These are phyloP conservation scores for Popillia japonica DNA, from an alignment of 1,140 invertebrate genomes.

Conservation along the genomic window DNA sequence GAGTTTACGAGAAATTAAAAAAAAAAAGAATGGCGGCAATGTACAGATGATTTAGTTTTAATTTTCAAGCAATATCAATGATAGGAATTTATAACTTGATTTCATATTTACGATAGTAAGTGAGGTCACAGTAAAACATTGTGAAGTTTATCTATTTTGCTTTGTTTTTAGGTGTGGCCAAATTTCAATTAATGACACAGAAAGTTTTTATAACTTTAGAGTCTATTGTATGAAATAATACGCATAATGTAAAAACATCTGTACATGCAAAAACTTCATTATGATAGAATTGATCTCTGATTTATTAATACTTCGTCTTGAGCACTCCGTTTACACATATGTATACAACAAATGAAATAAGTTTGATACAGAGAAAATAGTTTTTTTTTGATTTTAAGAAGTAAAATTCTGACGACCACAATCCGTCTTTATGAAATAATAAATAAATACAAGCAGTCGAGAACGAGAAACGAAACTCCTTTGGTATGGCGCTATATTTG, in stretches of 20 bases:
- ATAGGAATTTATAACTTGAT: no score
- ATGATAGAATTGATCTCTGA: neutral
- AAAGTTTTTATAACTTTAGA: no score
- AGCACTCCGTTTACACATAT: slow-evolving; percentile 2
- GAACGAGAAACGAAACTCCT: neutral
- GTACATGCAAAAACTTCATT: neutral
- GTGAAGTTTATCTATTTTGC: no score
- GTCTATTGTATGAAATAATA: no score
- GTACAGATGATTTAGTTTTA: no score
- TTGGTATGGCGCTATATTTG: slow-evolving; percentile 21
- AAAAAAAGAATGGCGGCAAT: no score
- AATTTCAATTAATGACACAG: no score
- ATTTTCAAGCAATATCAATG: no score
- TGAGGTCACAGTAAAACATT: no score
- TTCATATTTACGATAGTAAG: no score
- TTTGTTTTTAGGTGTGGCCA: no score
- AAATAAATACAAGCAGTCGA: neutral
- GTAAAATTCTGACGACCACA: neutral
- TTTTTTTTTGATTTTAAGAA: neutral
- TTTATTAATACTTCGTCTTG: neutral
- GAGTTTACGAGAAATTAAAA: no score
- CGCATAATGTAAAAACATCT: slow-evolving; percentile 9
- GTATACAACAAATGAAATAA: neutral
- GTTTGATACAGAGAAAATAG: neutral
- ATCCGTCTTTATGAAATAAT: neutral